Conservation (phyloP, 2,113 vertebrate genomes). For the Odocoileus hemionus region DNA sequence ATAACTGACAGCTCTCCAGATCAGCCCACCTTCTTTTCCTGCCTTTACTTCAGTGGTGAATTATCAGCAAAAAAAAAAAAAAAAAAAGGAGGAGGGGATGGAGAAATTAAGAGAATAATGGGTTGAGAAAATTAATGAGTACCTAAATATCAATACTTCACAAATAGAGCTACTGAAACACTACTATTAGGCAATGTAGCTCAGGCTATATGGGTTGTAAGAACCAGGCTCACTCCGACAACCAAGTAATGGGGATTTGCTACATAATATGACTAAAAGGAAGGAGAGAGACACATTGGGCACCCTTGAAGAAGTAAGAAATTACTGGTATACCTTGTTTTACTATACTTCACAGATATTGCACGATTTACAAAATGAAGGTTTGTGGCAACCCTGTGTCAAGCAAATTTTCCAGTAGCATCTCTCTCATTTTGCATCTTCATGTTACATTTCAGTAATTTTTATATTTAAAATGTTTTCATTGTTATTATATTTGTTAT, state of each 20-base stretch:
- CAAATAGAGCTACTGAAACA: neutral
- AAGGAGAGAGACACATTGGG: neutral
- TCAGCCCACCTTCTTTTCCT: too few species aligned
- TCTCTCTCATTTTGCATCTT: neutral
- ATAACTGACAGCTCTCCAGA: neutral
- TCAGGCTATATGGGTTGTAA: neutral
- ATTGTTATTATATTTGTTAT: neutral
- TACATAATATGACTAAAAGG: neutral
- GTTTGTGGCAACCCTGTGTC: neutral
- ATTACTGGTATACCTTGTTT: neutral
- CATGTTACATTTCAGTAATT: neutral
- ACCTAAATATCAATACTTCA: neutral
- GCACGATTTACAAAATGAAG: neutral
- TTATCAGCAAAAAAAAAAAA: neutral
- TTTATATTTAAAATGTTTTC: neutral
- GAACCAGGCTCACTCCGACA: neutral
- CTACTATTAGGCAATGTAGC: neutral
- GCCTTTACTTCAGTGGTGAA: neutral
- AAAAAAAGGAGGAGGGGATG: accelerated
- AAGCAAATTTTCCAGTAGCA: neutral
- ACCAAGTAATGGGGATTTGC: neutral
- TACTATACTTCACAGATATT: neutral
- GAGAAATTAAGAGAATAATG: neutral
- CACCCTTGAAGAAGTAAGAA: neutral
- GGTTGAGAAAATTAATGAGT: neutral